Base-by-base conservation (phyloP, 2,797 vertebrate genomes). In the Streptopelia turtur region DNA sequence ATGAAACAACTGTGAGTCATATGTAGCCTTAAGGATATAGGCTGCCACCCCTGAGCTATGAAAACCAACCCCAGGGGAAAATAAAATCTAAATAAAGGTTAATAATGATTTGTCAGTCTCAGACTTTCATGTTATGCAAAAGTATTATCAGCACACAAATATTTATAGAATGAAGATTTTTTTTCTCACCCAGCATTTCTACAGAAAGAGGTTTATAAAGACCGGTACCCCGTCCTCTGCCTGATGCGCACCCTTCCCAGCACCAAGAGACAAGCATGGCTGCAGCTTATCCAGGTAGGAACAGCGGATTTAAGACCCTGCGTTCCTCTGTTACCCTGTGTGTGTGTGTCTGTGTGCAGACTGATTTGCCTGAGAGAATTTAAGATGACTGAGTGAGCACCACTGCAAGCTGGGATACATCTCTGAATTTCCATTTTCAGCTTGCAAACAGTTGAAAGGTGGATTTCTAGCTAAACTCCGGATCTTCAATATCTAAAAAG, bases 321-420 rank as follows among this genome's bases (percentile, higher is more conserved):
- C 18, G 6, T 21, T 52, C 11, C 81, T 31, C 63, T 1, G 0
- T 18, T 16, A 22, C 50, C 50, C 24, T 56, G 21, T 2, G 1
- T 3, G 8, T 2, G 10, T 2, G 10, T 41, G 20, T 25, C 10
- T 13, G 22, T 16, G 23, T 33, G 59, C 17, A 20, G 28, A 10
- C 4, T 5, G 5, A n/a, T 10, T 16, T 79, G 74, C 31, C 31
- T 2, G 21, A 61, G 31, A 50, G 41, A 50, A 37, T 0, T 9
- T 18, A 31, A 78, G 33, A 33, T 45, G 35, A 13, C 41, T 18
- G 31, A 69, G 33, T 16, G 13, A 75, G 15, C 33, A 50, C 10
- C 31, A 25, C 47, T 22, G 28, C 61, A 27, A 37, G 11, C 0
- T 25, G 28, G 37, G 37, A 41, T 9, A 61, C 60, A 35, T 17